Conservation (phyloP, 2,797 vertebrate genomes). For the Xerus rutilus region DNA sequence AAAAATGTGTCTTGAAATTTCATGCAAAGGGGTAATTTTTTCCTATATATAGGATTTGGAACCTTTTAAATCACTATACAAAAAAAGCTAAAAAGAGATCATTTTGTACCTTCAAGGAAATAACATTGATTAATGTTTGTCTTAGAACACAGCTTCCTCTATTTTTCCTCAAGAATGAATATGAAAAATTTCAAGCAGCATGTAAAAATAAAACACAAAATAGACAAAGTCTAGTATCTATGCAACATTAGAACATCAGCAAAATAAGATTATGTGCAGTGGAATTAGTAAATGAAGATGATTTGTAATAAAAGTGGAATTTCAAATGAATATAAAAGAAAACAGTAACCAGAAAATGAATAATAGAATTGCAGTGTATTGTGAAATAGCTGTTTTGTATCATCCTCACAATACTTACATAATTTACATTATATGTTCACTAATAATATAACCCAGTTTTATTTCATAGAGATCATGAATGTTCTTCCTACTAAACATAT, state of each 20-base stretch:
- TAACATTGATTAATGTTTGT: not conserved
- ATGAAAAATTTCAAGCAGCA: not conserved
- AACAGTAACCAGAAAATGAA: not conserved
- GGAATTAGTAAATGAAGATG: not conserved
- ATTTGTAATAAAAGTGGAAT: not conserved
- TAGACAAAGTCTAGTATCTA: not conserved
- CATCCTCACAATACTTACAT: not conserved
- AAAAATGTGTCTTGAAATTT: not conserved
- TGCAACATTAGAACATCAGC: not conserved
- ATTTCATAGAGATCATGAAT: not conserved
- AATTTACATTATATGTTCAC: not conserved
- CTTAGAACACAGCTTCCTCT: not conserved
- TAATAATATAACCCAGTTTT: not conserved
- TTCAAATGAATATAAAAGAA: not conserved
- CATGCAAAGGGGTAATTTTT: not conserved
- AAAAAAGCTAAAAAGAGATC: not conserved
- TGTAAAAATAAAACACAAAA: conserved; percentile 44
- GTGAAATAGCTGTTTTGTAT: not conserved
- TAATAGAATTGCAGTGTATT: not conserved
- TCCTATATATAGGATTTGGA: not conserved
- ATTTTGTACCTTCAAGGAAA: not conserved
- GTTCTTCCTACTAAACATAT: not conserved
- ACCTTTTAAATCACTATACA: not conserved
- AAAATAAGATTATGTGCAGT: not conserved
- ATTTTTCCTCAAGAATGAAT: not conserved